A percentile compares a stretch with the other conserved stretches of the same genome.
phyloP scores from a whole-genome alignment of 2,797 vertebrate genomes.

The Nannoperca obscura region DNA sequence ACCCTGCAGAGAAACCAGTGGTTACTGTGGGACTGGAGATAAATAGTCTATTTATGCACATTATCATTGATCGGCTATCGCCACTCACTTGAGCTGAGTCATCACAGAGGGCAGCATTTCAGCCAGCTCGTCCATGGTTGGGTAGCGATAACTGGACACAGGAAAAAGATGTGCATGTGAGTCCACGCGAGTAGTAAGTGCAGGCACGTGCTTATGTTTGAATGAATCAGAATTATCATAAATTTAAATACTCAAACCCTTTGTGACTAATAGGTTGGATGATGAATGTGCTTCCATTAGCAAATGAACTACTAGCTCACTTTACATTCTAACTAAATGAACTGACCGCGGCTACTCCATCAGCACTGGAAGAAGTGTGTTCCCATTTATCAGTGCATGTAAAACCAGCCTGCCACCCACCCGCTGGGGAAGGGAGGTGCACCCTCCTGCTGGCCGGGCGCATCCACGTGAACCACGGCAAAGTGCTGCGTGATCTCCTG shows the following conservation, averaged over 20 bases:
- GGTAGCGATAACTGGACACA: slow-evolving; percentile 92
- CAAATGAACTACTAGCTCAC: slow-evolving; percentile 35
- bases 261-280: not conserved
- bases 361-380: slow-evolving; percentile 16
- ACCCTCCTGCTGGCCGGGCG: slow-evolving; percentile 95
- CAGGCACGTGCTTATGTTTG: not conserved
- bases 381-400: not conserved
- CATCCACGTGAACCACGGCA: slow-evolving; percentile 95
- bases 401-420: slow-evolving; percentile 77
- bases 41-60: slow-evolving; percentile 19
- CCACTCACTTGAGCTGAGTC: slow-evolving; percentile 92
- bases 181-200: not conserved
- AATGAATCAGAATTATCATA: slow-evolving; percentile 5
- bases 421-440: slow-evolving; percentile 94
- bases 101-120: slow-evolving; percentile 95
- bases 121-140: slow-evolving; percentile 94
- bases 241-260: slow-evolving; percentile 2
- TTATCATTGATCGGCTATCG: slow-evolving; percentile 28
- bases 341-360: not conserved
- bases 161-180: slow-evolving; percentile 5
- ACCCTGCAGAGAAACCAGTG: slow-evolving; percentile 83
- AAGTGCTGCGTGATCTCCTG: slow-evolving; percentile 98
- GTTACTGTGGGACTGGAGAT: slow-evolving; percentile 34
- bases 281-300: slow-evolving; percentile 33
- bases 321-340: slow-evolving; percentile 6